These are phyloP conservation scores for Tyrophagus putrescentiae DNA, from an alignment of 1,140 invertebrate species.

Conservation along the genomic window DNA sequence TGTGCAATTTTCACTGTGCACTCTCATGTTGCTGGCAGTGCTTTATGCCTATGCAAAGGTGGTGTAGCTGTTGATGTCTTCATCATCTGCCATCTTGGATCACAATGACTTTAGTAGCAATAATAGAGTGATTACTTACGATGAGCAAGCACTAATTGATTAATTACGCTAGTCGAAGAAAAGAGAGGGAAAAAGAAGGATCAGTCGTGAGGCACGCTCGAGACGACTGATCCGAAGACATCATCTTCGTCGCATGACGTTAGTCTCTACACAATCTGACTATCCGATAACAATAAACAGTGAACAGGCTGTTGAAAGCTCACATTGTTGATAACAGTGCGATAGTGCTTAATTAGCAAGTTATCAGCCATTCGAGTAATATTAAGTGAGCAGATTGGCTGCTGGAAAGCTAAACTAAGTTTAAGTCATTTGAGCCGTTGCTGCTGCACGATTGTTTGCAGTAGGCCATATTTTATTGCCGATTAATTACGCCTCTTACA, in stretches of 20 bases:
- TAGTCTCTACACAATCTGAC: background rate
- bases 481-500: no score
- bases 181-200: background rate
- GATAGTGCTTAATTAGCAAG: slow-evolving; percentile 7
- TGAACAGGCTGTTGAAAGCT: background rate
- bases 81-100: no score
- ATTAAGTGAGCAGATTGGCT: no score
- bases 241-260: background rate
- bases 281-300: background rate
- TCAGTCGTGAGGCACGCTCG: slow-evolving; percentile 3
- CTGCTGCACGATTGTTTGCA: no score
- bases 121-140: background rate
- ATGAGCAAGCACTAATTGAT: slow-evolving; percentile 5
- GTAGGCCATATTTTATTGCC: no score
- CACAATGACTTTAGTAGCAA: background rate
- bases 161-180: background rate
- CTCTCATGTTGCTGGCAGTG: no score
- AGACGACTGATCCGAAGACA: background rate
- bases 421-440: no score
- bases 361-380: no score
- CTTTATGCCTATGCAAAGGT: no score
- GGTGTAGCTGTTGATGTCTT: no score
- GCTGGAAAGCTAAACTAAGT: no score
- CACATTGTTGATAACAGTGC: slow-evolving; percentile 2
- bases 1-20: no score